phyloP scores from a whole-genome alignment of 2,888 invertebrate species.

The Lithophane ornitopus region DNA sequence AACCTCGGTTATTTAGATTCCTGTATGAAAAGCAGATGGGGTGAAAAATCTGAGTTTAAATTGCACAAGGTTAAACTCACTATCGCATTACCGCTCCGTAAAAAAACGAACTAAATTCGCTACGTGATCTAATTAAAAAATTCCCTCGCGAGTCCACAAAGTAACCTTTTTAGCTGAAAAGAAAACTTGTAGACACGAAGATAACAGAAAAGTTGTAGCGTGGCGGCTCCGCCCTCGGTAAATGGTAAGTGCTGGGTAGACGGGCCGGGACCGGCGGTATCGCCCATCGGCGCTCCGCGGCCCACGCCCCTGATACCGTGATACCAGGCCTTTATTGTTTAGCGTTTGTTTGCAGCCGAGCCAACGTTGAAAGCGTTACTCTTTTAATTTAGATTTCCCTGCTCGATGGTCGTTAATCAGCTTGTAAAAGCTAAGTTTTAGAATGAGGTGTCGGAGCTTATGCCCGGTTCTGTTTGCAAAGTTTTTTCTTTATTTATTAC shows the following conservation, averaged over 20 bases:
- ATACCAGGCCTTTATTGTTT: slow-evolving; percentile 61
- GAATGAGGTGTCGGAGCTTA: slow-evolving; percentile 38
- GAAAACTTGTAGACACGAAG: slow-evolving; percentile 66
- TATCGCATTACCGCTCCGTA: slow-evolving; percentile 43
- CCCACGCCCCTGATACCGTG: slow-evolving; percentile 56
- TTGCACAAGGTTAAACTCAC: slow-evolving; percentile 33
- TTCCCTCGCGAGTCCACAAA: slow-evolving; percentile 55
- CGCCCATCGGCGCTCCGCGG: slow-evolving; percentile 34
- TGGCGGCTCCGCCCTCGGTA: slow-evolving; percentile 56
- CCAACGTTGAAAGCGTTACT: slow-evolving; percentile 53
- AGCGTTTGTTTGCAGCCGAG: slow-evolving; percentile 51
- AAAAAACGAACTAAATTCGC: slow-evolving; percentile 56
- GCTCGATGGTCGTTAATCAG: slow-evolving; percentile 63
- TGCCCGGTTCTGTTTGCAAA: slow-evolving; percentile 39
- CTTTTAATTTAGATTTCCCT: slow-evolving; percentile 63
- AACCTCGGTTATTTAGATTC: neutral
- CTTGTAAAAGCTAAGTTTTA: slow-evolving; percentile 53
- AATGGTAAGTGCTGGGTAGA: slow-evolving; percentile 56
- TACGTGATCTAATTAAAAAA: slow-evolving; percentile 70
- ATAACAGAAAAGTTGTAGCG: slow-evolving; percentile 65
- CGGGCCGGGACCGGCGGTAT: slow-evolving; percentile 52
- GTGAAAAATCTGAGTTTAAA: neutral
- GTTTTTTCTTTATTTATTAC: slow-evolving; percentile 56
- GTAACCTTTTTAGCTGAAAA: slow-evolving; percentile 65
- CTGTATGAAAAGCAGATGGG: neutral